Evolutionary conservation across 2,888 invertebrate species (phyloP).

Genomic region (Dryobotodes eremita): DNA sequence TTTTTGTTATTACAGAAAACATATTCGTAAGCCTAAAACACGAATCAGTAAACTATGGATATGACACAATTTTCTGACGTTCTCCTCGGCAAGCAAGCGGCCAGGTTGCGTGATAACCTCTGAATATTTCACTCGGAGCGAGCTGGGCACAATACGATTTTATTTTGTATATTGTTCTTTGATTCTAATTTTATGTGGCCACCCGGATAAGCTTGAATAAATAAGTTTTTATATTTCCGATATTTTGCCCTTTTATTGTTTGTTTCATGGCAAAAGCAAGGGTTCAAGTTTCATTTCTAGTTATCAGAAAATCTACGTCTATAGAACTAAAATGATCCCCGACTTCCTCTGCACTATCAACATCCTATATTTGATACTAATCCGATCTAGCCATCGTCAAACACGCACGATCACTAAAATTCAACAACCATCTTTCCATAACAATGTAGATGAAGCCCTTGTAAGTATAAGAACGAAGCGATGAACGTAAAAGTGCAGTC

Average conservation of each 20-base stretch:
- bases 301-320: neutral
- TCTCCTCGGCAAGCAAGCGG: slow-evolving; percentile 13
- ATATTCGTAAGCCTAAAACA: slow-evolving; percentile 25
- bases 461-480: slow-evolving; percentile 31
- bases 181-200: slow-evolving; percentile 67
- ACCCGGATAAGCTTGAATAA: slow-evolving; percentile 64
- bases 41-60: slow-evolving; percentile 37
- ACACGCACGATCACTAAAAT: neutral
- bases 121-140: slow-evolving; percentile 57
- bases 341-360: neutral
- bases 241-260: neutral
- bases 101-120: slow-evolving; percentile 45
- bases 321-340: neutral
- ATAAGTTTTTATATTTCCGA: slow-evolving; percentile 55
- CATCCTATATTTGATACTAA: neutral
- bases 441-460: slow-evolving; percentile 33
- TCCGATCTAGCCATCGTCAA: neutral
- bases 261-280: neutral
- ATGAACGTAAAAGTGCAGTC: slow-evolving; percentile 50
- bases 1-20: slow-evolving; percentile 5
- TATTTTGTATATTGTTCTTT: slow-evolving; percentile 66
- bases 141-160: slow-evolving; percentile 67
- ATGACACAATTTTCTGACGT: slow-evolving; percentile 47
- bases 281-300: neutral
- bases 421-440: slow-evolving; percentile 11